Evolutionary conservation across 92 coral and sea anemone genomes (phyloP).

Genomic region (Umimayanthus kanabou): DNA sequence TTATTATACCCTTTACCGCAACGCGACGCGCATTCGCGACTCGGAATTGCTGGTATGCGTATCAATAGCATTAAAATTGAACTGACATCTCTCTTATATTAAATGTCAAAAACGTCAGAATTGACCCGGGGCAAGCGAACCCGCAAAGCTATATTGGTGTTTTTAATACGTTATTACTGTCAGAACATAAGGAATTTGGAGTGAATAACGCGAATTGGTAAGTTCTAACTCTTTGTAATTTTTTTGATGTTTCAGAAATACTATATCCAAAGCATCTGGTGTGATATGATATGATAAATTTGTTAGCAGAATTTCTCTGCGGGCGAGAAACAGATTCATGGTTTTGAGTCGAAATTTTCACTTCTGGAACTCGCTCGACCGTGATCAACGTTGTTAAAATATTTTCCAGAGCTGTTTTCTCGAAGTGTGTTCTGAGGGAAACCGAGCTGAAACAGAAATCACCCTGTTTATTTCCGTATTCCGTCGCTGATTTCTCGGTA

Average conservation of each 20-base stretch:
- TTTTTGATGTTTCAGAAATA: neutral
- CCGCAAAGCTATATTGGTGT: neutral
- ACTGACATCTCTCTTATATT: neutral
- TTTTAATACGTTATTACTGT: neutral
- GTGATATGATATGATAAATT: neutral
- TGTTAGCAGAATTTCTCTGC: neutral
- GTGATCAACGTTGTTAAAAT: neutral
- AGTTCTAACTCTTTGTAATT: neutral
- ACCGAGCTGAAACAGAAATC: neutral
- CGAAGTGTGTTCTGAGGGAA: neutral
- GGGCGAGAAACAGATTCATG: neutral
- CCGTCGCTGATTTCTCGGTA: neutral
- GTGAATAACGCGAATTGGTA: neutral
- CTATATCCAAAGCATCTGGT: neutral
- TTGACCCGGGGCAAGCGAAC: neutral
- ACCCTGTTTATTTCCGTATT: neutral
- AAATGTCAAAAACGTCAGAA: neutral
- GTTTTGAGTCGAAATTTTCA: neutral
- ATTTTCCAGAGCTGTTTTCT: neutral
- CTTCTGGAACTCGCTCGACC: conserved; percentile 16
- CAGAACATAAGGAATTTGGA: neutral
- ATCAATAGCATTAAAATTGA: neutral
- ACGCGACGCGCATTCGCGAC: no score
- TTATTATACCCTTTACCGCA: no score
- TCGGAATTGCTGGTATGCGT: neutral